These are phyloP conservation scores for Fukomys damarensis DNA, from an alignment of 2,113 vertebrate species.

Conservation along the genomic window DNA sequence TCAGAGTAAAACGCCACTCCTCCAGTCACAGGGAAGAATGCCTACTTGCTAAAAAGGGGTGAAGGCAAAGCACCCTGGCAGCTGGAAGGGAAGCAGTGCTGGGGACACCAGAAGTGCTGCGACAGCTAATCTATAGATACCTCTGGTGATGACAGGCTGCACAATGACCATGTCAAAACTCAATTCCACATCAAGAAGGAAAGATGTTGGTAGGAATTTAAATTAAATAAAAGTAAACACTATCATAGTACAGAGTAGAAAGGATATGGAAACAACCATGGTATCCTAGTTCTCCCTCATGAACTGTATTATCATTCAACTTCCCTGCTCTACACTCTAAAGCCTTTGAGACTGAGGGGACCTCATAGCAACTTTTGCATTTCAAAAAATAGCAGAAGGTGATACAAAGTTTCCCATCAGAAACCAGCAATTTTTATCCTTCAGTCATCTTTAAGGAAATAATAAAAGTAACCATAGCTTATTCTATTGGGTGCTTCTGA, in stretches of 20 bases:
- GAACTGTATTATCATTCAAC: background rate
- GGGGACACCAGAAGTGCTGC: rapidly evolving
- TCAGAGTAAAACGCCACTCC: background rate
- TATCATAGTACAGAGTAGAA: background rate
- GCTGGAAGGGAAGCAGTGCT: background rate
- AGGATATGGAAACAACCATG: background rate
- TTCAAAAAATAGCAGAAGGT: slow-evolving; percentile 28
- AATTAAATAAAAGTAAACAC: slow-evolving; percentile 45
- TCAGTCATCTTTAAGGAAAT: background rate
- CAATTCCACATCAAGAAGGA: background rate
- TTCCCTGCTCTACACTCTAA: background rate
- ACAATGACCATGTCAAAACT: background rate
- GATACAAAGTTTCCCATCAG: background rate
- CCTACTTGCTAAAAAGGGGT: background rate
- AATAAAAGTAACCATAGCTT: background rate
- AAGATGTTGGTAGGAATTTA: slow-evolving; percentile 2
- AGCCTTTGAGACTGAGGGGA: background rate
- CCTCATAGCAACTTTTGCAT: rapidly evolving
- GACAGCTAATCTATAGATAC: background rate
- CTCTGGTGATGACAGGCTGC: background rate
- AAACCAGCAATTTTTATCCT: background rate
- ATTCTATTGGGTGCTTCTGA: background rate
- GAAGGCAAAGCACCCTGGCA: background rate
- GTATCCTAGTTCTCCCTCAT: too few relatives aligned
- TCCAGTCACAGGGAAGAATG: background rate